These are phyloP conservation scores for Apostichopus leukothele DNA, from an alignment of 53 echinoderm and acorn worm genomes.

Conservation along the genomic window DNA sequence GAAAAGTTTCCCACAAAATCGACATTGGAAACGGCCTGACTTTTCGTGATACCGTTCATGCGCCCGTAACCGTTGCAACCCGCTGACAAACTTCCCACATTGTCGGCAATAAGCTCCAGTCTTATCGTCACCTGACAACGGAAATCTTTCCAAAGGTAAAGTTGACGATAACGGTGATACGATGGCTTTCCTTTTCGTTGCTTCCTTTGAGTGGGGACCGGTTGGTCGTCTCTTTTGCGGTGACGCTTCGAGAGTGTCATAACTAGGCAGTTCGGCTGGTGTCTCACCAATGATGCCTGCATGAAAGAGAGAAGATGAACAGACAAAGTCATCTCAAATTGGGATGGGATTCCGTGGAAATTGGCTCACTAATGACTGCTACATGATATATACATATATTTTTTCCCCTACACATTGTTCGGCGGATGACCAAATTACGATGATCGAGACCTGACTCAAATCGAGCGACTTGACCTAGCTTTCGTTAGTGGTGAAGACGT, in stretches of 20 bases:
- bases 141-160: not conserved
- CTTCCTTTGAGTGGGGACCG: not conserved
- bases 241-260: not conserved
- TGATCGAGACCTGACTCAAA: too few species aligned
- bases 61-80: not conserved
- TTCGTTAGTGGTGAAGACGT: too few species aligned
- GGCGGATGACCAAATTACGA: too few species aligned
- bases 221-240: not conserved
- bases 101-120: conserved; percentile 23
- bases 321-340: too few species aligned
- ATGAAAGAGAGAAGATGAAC: not conserved
- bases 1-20: conserved; percentile 31
- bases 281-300: not conserved
- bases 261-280: not conserved
- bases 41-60: conserved; percentile 23
- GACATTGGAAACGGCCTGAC: conserved; percentile 17
- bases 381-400: too few species aligned
- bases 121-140: not conserved
- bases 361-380: too few species aligned
- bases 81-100: conserved; percentile 22
- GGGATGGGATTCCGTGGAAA: not conserved
- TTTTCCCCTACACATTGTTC: too few species aligned
- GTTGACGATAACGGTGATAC: not conserved
- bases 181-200: not conserved
- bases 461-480: too few species aligned